Percentiles rank a stretch among this genome's conserved stretches.
Evolutionary conservation across 2,888 invertebrate species (phyloP).

Genomic region (Eilema depressum): DNA sequence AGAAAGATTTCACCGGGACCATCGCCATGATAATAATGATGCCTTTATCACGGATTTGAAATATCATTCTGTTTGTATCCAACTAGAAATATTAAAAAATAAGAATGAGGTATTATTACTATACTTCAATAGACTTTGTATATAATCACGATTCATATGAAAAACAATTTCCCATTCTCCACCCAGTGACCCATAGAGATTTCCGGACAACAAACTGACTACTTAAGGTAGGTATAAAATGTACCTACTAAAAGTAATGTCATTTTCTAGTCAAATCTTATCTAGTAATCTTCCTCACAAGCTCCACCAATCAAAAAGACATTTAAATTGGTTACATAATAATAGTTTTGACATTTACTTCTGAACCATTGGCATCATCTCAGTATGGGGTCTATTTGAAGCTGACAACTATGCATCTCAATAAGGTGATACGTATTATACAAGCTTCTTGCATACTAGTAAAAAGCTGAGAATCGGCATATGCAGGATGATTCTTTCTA

Average conservation of each 20-base stretch:
- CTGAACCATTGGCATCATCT: background rate
- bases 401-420: slow-evolving; percentile 11
- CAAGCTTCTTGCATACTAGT: background rate
- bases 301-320: background rate
- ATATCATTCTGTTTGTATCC: no score
- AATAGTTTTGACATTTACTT: slow-evolving; percentile 8
- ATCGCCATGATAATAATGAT: no score
- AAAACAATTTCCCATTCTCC: no score
- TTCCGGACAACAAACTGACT: no score
- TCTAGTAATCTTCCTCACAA: background rate
- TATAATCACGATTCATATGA: no score
- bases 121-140: no score
- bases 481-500: background rate
- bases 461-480: background rate
- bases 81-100: no score
- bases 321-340: background rate
- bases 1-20: no score
- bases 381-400: slow-evolving; percentile 15
- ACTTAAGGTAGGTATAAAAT: no score
- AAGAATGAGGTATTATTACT: no score
- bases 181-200: no score
- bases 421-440: slow-evolving; percentile 8
- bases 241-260: background rate
- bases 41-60: no score
- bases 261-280: background rate